A percentile compares a stretch with the other conserved stretches of the same genome.
phyloP scores from a whole-genome alignment of 2,113 vertebrate species.

The Laticauda laticaudata region DNA sequence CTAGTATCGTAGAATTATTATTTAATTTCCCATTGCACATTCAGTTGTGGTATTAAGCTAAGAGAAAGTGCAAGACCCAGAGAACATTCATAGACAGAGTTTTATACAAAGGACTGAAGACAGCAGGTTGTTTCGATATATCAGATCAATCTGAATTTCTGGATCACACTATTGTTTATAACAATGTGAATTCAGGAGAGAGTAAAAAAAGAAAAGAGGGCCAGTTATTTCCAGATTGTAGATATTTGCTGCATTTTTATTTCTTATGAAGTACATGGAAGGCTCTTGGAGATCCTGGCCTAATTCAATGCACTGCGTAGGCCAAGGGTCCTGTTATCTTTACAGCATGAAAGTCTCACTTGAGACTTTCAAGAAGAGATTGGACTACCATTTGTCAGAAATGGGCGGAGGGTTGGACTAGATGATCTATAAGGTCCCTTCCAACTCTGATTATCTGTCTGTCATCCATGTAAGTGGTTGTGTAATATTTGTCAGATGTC shows the following conservation, averaged over 20 bases:
- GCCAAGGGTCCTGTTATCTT: background rate
- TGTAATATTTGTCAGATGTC: background rate
- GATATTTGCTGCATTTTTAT: background rate
- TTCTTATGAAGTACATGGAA: background rate
- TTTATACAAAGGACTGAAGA: background rate
- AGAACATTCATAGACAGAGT: background rate
- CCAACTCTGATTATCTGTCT: too few relatives aligned
- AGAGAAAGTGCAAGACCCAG: background rate
- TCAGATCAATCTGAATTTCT: background rate
- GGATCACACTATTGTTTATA: conserved; percentile 25
- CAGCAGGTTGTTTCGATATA: background rate
- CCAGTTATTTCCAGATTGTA: background rate
- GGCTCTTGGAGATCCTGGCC: background rate
- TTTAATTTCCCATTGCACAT: background rate
- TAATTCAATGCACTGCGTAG: background rate
- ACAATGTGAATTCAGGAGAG: background rate
- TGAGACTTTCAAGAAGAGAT: too few relatives aligned
- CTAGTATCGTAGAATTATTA: background rate
- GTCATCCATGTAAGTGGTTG: background rate
- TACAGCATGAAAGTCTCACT: background rate
- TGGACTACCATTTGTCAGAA: too few relatives aligned
- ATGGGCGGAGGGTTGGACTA: too few relatives aligned
- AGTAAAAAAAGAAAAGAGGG: background rate
- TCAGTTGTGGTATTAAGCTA: background rate
- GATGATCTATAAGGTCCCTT: too few relatives aligned